A percentile compares a stretch with the other conserved stretches of the same genome.
These are phyloP conservation scores for Ranitomeya variabilis DNA, from an alignment of 2,113 vertebrate species.

Conservation along the genomic window DNA sequence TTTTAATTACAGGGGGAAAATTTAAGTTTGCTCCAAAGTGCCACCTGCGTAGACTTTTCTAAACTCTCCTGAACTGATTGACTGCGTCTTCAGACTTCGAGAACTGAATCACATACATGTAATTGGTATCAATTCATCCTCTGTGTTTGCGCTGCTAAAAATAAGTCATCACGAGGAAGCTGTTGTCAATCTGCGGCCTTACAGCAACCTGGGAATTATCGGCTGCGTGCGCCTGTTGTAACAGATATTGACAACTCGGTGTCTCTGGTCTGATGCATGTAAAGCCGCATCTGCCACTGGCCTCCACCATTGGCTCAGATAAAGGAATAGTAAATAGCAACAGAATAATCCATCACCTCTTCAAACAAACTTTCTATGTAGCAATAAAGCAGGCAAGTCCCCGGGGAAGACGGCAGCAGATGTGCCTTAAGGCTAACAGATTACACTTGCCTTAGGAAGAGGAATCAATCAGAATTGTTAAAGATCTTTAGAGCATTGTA, in stretches of 20 bases:
- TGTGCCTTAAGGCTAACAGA: constrained; percentile 19
- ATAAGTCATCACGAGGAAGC: background rate
- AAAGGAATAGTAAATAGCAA: constrained; percentile 54
- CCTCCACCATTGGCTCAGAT: background rate
- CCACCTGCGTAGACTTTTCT: background rate
- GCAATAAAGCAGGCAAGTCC: constrained; percentile 14
- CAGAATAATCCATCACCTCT: constrained; percentile 56
- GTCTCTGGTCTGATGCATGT: background rate
- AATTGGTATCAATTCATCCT: constrained; percentile 22
- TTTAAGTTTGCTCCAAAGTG: background rate
- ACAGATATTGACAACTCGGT: constrained; percentile 55
- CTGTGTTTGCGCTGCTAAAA: constrained; percentile 2
- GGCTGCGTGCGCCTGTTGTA: background rate
- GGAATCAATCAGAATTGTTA: constrained; percentile 31
- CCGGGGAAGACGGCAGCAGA: constrained; percentile 26
- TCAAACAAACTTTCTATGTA: constrained; percentile 48
- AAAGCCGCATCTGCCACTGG: constrained; percentile 16
- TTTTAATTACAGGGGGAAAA: background rate
- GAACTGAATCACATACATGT: constrained; percentile 4
- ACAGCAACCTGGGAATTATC: constrained; percentile 24
- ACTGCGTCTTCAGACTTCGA: background rate
- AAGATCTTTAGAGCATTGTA: background rate
- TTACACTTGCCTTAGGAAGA: constrained; percentile 28
- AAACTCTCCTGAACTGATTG: background rate
- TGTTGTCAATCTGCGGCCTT: constrained; percentile 24